These are phyloP conservation scores for Alaudala cheleensis DNA, from an alignment of 2,113 vertebrate species.

Conservation along the genomic window DNA sequence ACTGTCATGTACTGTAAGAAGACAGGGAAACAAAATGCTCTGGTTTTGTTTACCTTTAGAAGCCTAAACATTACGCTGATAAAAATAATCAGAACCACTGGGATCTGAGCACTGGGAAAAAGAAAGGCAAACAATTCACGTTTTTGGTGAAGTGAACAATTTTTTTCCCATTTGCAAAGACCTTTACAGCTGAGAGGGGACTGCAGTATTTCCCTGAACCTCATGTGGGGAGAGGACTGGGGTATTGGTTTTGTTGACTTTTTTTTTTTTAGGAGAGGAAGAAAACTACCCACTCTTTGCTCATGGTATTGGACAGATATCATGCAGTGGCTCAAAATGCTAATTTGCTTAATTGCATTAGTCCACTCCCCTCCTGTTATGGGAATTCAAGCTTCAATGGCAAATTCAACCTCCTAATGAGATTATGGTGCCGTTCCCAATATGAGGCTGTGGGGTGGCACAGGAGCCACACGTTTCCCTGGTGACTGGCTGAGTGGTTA, in stretches of 20 bases:
- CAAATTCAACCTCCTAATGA: constrained; percentile 40
- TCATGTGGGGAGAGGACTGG: neutral
- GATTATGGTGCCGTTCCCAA: constrained; percentile 14
- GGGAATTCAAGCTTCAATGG: constrained; percentile 57
- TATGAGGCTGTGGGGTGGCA: neutral
- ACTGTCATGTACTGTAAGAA: neutral
- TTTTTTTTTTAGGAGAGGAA: neutral
- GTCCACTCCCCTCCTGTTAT: constrained; percentile 19
- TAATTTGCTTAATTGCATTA: constrained; percentile 61
- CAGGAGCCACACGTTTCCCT: constrained; percentile 5
- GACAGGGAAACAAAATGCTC: neutral
- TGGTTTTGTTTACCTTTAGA: neutral
- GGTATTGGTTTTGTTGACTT: neutral
- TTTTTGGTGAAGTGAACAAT: neutral
- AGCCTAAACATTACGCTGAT: neutral
- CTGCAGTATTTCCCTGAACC: neutral
- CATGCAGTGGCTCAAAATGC: neutral
- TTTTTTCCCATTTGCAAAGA: neutral
- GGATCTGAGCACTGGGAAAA: neutral
- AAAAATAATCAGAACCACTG: neutral
- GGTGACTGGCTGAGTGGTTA: constrained; percentile 38
- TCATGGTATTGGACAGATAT: neutral
- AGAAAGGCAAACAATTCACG: neutral
- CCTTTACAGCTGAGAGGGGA: neutral
- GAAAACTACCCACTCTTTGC: neutral